Base-by-base conservation (phyloP, 2,888 invertebrate species). In the Erebia ligea region DNA sequence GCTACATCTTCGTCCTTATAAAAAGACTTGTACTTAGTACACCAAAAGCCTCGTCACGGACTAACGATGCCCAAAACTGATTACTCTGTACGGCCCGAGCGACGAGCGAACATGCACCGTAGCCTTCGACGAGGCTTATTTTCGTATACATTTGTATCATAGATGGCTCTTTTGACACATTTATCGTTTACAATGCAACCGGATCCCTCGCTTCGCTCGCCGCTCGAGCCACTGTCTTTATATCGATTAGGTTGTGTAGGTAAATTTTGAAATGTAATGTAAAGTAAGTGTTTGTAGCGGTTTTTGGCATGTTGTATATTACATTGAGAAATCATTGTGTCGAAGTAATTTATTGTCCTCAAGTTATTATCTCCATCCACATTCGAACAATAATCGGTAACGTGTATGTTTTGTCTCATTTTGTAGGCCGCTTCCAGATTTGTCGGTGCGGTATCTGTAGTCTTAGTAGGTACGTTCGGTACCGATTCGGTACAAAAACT, bases 11-110 rank as follows among this genome's bases (percentile, higher is more conserved):
- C 93, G 93, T 93, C 93, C 93, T 91, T 83, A 76, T 19, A 19
- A 83, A 87, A 92, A 92, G 93, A 93, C 93, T 93, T 82, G 92
- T 92, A 92, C 90, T 87, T 89, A 91, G 92, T 91, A 89, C 90
- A 86, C 78, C 77, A 80, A 79, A 81, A 78, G 82, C 83, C 84
- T 81, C 82, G 80, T 80, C 86, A 86, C 84, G 84, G 83, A 84
- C 80, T 80, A 79, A 78, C 80, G 76, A 79, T 72, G 75, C 81
- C 83, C 80, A 77, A 76, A 80, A 71, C 73, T 80, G 80, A 81
- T 79, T 76, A 79, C 72, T 48, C 79, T 69, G 63, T 75, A 73
- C 72, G 78, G 78, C 78, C 84, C 83, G 83, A 81, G 84, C 77
- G 82, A 80, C 80, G 77, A 83, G 82, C 81, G 83, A 75, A 71